A percentile compares a stretch with the other conserved stretches of the same genome.
These are phyloP conservation scores for Mixornis gularis DNA, from an alignment of 2,113 vertebrate genomes.

Conservation along the genomic window DNA sequence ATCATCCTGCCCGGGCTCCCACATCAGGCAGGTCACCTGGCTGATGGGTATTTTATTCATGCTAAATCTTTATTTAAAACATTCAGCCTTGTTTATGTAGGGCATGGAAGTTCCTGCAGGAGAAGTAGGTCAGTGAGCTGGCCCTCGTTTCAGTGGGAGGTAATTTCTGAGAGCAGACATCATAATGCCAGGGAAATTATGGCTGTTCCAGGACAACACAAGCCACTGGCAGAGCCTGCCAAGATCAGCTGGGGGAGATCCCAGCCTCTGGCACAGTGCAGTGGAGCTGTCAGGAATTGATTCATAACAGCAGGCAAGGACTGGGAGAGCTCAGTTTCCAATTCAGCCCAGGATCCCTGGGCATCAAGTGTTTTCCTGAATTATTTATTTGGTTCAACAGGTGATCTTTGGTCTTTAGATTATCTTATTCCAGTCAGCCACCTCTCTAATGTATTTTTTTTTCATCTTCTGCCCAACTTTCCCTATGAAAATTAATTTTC, in stretches of 20 bases:
- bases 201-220: background rate
- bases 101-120: background rate
- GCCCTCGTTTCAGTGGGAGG: background rate
- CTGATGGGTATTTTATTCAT: background rate
- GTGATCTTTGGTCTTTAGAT: background rate
- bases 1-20: background rate
- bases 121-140: background rate
- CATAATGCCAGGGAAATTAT: background rate
- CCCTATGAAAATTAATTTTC: slow-evolving; percentile 20
- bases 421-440: background rate
- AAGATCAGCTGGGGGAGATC: background rate
- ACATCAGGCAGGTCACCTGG: background rate
- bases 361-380: background rate
- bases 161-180: background rate
- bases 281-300: background rate
- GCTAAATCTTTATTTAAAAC: background rate
- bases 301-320: background rate
- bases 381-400: slow-evolving; percentile 5
- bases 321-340: background rate
- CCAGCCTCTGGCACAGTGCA: background rate
- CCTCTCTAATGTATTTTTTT: background rate
- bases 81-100: background rate
- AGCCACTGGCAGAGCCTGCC: background rate
- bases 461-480: background rate
- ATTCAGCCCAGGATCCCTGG: background rate